Evolutionary conservation across 2,888 invertebrate genomes (phyloP).

Genomic region (Hirtodrosophila alboralis): DNA sequence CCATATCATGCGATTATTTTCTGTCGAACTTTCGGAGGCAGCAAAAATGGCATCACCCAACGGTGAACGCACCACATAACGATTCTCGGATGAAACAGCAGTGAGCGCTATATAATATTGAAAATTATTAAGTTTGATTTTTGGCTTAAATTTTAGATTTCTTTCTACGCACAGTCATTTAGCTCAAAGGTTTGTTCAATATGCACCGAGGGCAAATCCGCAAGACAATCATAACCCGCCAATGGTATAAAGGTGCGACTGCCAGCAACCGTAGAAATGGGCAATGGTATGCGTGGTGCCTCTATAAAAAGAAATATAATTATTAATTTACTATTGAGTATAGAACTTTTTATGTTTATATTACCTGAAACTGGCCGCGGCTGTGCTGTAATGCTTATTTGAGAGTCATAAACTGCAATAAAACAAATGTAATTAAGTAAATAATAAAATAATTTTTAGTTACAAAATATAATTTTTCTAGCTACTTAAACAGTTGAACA

Average conservation of each 20-base stretch:
- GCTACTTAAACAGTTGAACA: too few species aligned
- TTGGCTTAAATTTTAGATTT: neutral
- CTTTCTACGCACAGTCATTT: constrained; percentile 87
- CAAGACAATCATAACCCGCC: constrained; percentile 89
- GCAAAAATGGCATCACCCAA: constrained; percentile 90
- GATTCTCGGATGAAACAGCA: constrained; percentile 88
- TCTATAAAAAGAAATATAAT: constrained; percentile 18
- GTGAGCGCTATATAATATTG: constrained; percentile 70
- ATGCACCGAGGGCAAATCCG: constrained; percentile 88
- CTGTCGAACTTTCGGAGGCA: constrained; percentile 88
- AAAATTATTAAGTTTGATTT: neutral
- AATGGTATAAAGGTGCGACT: constrained; percentile 84
- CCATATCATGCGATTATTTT: constrained; percentile 88
- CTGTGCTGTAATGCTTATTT: constrained; percentile 80
- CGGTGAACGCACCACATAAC: constrained; percentile 89
- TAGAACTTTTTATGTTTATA: neutral
- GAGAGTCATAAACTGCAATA: constrained; percentile 77
- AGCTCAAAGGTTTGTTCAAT: constrained; percentile 93
- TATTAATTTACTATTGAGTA: neutral
- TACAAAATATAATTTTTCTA: too few species aligned
- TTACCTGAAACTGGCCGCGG: constrained; percentile 60
- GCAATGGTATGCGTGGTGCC: constrained; percentile 64
- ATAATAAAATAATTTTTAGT: too few species aligned
- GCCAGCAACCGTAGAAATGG: constrained; percentile 78
- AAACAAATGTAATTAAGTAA: too few species aligned